phyloP scores from a whole-genome alignment of 1,140 invertebrate species.

The Anadara kagoshimensis region DNA sequence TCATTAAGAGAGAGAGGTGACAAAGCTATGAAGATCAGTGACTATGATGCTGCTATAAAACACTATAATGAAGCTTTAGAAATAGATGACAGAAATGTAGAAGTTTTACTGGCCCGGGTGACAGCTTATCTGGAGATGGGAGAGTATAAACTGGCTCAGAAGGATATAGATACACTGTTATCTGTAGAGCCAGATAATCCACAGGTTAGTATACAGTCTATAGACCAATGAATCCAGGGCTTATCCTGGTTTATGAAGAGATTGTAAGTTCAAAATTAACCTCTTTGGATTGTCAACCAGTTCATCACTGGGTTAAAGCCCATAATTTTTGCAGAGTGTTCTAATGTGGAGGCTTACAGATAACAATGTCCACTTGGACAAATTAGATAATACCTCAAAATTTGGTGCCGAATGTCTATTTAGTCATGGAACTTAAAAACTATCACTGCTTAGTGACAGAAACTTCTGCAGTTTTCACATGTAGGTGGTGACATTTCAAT shows the following conservation, averaged over 20 bases:
- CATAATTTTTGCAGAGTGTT: no score
- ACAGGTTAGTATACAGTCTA: constrained; percentile 43
- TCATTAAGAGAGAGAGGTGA: constrained; percentile 61
- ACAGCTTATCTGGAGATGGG: constrained; percentile 59
- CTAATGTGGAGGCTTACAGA: no score
- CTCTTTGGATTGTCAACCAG: background rate
- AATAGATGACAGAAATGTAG: constrained; percentile 63
- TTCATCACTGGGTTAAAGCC: no score
- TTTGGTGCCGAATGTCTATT: no score
- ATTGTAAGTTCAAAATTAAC: background rate
- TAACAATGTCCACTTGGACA: no score
- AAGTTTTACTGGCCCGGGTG: constrained; percentile 57
- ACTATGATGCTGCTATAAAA: constrained; percentile 59
- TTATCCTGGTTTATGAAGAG: background rate
- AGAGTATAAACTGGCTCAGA: constrained; percentile 51
- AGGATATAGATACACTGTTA: constrained; percentile 61
- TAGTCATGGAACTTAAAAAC: no score
- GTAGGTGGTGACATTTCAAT: no score
- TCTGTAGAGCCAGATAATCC: constrained; percentile 54
- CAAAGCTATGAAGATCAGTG: constrained; percentile 51
- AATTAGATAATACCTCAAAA: no score
- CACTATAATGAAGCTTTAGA: constrained; percentile 67
- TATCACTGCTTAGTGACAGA: background rate
- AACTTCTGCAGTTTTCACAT: background rate
- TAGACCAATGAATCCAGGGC: background rate